A percentile compares a stretch with the other conserved stretches of the same genome.
These are phyloP conservation scores for Hedya salicella DNA, from an alignment of 2,888 invertebrate genomes.

Conservation along the genomic window DNA sequence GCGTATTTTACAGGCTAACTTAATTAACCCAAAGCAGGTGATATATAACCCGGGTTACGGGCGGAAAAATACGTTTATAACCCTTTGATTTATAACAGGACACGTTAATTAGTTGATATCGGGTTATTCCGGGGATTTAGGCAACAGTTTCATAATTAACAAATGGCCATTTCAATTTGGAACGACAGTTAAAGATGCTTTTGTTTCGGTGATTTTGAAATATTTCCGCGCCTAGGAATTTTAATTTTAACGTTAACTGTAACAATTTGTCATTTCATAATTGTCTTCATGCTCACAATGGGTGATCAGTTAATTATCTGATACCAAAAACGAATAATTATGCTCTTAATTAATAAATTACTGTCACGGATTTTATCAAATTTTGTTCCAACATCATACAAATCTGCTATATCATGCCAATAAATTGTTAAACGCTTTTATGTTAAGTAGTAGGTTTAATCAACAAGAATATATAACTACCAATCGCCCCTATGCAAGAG, in stretches of 20 bases:
- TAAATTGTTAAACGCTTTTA: too few species aligned
- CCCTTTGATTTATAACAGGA: conserved; percentile 40
- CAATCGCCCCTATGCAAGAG: too few species aligned
- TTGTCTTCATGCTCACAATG: too few species aligned
- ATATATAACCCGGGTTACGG: conserved; percentile 28
- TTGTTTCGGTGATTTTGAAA: conserved; percentile 26
- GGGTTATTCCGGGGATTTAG: conserved; percentile 41
- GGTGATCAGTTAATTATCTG: neutral
- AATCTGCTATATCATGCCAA: too few species aligned
- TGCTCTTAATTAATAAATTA: too few species aligned
- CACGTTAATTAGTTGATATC: conserved; percentile 42
- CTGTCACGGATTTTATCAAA: too few species aligned
- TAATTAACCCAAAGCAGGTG: conserved; percentile 38
- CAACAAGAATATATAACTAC: too few species aligned
- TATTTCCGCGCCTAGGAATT: conserved; percentile 1
- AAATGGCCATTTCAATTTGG: conserved; percentile 26
- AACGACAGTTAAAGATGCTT: conserved; percentile 20
- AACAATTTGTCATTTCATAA: neutral
- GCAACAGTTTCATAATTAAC: conserved; percentile 37
- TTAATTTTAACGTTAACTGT: neutral
- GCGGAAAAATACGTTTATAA: conserved; percentile 41
- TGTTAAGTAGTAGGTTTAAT: too few species aligned
- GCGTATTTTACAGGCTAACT: conserved; percentile 38
- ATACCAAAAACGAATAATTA: too few species aligned
- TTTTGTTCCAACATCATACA: too few species aligned